These are phyloP conservation scores for western clawed frog (Xenopus tropicalis) DNA, from an alignment of 2,113 vertebrate species.

Conservation along the genomic window DNA sequence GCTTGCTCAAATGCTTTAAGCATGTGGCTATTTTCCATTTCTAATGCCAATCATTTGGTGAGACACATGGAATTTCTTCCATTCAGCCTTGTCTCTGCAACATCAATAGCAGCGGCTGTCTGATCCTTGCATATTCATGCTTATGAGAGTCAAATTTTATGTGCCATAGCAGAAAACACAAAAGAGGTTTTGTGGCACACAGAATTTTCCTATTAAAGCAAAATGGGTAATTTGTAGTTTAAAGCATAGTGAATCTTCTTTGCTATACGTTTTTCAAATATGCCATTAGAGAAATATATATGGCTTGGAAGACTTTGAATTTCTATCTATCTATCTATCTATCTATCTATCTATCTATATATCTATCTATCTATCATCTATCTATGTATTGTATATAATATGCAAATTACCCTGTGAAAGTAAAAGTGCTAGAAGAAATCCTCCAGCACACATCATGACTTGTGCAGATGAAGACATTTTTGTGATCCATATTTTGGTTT, in stretches of 20 bases:
- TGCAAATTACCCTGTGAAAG: no score
- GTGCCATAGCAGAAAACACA: background rate
- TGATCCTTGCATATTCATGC: background rate
- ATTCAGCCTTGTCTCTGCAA: background rate
- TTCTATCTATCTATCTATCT: no score
- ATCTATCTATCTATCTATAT: no score
- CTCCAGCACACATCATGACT: no score
- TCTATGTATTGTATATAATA: no score
- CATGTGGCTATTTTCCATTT: background rate
- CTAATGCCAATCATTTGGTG: background rate
- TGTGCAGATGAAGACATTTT: no score
- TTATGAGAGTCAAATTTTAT: conserved; percentile 5
- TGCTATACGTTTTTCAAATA: background rate
- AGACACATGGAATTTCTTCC: conserved; percentile 12
- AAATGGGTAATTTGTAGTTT: conserved; percentile 1
- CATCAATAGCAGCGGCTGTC: background rate
- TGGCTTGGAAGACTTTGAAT: background rate
- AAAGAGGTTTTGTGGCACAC: background rate
- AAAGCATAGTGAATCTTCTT: background rate
- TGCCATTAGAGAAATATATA: background rate
- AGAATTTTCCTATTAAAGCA: background rate
- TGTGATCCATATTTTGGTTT: no score
- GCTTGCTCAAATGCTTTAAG: background rate
- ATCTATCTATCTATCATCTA: no score
- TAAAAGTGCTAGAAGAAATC: no score